Percentiles rank a stretch among this genome's conserved stretches.
Evolutionary conservation across 2,888 invertebrate genomes (phyloP).

Genomic region (Spisula subtruncata): DNA sequence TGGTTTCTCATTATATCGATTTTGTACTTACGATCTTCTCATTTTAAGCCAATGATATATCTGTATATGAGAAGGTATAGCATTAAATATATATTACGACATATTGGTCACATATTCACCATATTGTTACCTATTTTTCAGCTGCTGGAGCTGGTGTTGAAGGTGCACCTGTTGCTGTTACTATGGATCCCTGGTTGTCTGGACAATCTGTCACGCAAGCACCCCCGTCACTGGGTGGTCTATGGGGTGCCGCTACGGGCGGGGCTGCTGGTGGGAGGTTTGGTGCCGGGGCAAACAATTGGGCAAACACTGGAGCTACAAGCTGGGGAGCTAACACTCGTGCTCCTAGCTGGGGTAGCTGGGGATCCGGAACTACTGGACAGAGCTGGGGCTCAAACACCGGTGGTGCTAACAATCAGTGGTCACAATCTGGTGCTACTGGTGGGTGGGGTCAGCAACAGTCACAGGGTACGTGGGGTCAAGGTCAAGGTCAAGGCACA

Average conservation of each 20-base stretch:
- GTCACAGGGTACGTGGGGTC: neutral
- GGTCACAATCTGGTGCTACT: neutral
- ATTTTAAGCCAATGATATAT: too few relatives aligned
- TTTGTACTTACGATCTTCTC: too few relatives aligned
- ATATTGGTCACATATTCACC: too few relatives aligned
- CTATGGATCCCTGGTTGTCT: conserved; percentile 67
- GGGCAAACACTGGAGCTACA: conserved; percentile 4
- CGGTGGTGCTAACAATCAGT: neutral
- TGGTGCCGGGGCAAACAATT: neutral
- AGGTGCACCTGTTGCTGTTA: conserved; percentile 49
- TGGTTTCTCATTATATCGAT: too few relatives aligned
- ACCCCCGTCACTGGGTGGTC: conserved; percentile 29
- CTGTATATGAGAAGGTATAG: too few relatives aligned
- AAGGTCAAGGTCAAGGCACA: neutral
- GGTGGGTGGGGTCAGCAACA: neutral
- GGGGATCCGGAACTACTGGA: conserved; percentile 4
- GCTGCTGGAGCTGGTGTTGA: conserved; percentile 39
- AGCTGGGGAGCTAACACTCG: conserved; percentile 42
- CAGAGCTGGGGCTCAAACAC: conserved; percentile 16
- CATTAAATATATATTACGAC: too few relatives aligned
- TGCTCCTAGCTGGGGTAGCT: conserved; percentile 1
- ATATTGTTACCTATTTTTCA: conserved; percentile 13
- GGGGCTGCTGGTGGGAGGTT: neutral
- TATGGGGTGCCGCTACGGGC: conserved; percentile 33
- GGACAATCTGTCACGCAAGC: conserved; percentile 54